Base-by-base conservation (phyloP, 2,113 vertebrate genomes). In the Lampris incognitus region DNA sequence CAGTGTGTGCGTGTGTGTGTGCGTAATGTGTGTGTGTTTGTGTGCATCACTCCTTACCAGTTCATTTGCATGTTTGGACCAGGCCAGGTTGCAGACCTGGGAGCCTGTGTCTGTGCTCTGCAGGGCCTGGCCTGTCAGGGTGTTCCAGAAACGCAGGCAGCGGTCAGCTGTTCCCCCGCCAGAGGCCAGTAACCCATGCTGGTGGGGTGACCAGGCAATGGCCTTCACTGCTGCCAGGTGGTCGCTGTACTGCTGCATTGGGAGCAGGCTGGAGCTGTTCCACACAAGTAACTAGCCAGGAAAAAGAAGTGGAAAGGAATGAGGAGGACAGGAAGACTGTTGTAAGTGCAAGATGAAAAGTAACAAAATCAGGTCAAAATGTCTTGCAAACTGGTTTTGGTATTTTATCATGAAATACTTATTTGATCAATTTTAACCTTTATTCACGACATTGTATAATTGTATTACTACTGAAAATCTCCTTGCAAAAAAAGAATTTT, bases 41-140 rank as follows among this genome's bases (percentile, higher is more conserved):
- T 5, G 42, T n/a, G 37, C 3, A 46, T 9, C 24, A 6, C 1
- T 57, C 41, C 93, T 94, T 86, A 95, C 95, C 94, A 95, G 92
- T 58, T 95, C 95, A 38, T 95, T 95, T 85, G 94, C 93, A 5
- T 95, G 94, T 75, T 95, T 95, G 85, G 95, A 95, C 95, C 95
- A 95, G 11, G 94, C 95, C 86, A 95, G 87, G 90, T 95, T 95
- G 92, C 94, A 95, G 79, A 95, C 94, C 84, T 94, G 94, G 1
- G 94, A 95, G 44, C 94, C 94, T 0, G 94, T 95, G 91, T 95
- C 94, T 0, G 94, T 95, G 86, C 92, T 95, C 92, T 95, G 94
- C 76, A 95, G 86, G 1, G 94, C 92, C 88, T 95, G 94, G 74
- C 94, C 93, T 0, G 94, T 95, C 75, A 95, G 88, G 0, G 94